These are phyloP conservation scores for Dasypus novemcinctus DNA, from an alignment of 2,113 vertebrate genomes.

Conservation along the genomic window DNA sequence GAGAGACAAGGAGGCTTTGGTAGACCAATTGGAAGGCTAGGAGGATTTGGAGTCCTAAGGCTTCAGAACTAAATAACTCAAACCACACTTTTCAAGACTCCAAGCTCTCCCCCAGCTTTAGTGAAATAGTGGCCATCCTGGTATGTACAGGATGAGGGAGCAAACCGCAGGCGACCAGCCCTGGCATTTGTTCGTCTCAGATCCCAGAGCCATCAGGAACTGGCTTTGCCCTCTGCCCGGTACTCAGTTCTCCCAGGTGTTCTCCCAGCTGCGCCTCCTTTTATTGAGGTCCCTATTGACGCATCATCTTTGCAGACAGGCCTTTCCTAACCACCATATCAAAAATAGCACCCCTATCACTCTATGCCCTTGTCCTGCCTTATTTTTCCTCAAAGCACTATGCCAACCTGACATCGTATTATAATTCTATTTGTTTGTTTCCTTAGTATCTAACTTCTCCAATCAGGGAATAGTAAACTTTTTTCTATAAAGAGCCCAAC, in stretches of 20 bases:
- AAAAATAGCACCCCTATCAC: neutral
- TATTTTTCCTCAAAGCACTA: slow-evolving; percentile 20
- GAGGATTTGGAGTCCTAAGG: neutral
- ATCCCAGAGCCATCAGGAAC: neutral
- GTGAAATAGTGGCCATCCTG: neutral
- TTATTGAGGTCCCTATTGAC: neutral
- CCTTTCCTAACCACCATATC: neutral
- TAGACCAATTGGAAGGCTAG: neutral
- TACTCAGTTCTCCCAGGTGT: neutral
- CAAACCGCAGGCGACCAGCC: neutral
- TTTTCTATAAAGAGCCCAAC: neutral
- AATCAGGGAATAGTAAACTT: neutral
- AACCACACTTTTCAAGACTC: neutral
- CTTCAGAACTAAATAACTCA: neutral
- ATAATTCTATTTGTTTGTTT: neutral
- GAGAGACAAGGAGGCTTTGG: neutral
- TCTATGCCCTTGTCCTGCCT: neutral
- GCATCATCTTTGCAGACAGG: neutral
- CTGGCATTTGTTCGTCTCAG: neutral
- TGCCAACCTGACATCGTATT: neutral
- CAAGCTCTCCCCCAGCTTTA: neutral
- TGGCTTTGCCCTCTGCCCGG: neutral
- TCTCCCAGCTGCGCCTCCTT: neutral
- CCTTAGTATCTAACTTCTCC: neutral
- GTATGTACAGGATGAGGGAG: neutral